A percentile compares a stretch with the other conserved stretches of the same genome.
Evolutionary conservation across 2,888 invertebrate species (phyloP).

Genomic region (Agrochola lota): DNA sequence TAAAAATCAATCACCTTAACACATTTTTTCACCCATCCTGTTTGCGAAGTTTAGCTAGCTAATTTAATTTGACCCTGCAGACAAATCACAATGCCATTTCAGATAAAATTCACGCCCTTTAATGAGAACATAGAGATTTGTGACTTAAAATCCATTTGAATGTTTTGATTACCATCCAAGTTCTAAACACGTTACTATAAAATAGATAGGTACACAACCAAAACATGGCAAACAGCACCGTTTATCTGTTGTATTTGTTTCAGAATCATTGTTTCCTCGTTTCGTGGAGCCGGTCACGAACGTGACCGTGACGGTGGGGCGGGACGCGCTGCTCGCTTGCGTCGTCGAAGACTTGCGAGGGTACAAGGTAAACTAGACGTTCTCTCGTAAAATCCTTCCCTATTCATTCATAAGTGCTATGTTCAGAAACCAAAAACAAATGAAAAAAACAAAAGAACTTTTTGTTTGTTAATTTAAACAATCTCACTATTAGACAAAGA

Average conservation of each 20-base stretch:
- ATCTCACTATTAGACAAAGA: conserved; percentile 11
- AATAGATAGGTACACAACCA: conserved; percentile 11
- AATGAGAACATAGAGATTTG: neutral
- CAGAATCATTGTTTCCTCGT: conserved; percentile 92
- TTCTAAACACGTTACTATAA: conserved; percentile 1
- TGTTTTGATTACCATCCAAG: neutral
- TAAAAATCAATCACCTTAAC: neutral
- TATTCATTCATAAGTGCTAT: conserved; percentile 18
- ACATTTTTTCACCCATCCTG: neutral
- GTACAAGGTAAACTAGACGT: conserved; percentile 92
- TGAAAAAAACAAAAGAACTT: conserved; percentile 1
- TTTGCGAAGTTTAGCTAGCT: neutral
- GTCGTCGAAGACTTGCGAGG: conserved; percentile 96
- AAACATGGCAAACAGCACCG: conserved; percentile 43
- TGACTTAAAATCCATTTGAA: neutral
- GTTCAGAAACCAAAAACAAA: conserved; percentile 12
- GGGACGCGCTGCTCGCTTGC: conserved; percentile 96
- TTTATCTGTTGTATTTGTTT: conserved; percentile 73
- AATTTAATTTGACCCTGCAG: neutral
- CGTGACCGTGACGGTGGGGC: conserved; percentile 96
- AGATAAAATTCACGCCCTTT: neutral
- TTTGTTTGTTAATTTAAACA: neutral
- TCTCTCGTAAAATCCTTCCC: conserved; percentile 7
- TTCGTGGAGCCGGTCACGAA: conserved; percentile 97
- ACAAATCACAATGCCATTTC: neutral